These are phyloP conservation scores for Leucosticte australis DNA, from an alignment of 2,113 vertebrate species.

Conservation along the genomic window DNA sequence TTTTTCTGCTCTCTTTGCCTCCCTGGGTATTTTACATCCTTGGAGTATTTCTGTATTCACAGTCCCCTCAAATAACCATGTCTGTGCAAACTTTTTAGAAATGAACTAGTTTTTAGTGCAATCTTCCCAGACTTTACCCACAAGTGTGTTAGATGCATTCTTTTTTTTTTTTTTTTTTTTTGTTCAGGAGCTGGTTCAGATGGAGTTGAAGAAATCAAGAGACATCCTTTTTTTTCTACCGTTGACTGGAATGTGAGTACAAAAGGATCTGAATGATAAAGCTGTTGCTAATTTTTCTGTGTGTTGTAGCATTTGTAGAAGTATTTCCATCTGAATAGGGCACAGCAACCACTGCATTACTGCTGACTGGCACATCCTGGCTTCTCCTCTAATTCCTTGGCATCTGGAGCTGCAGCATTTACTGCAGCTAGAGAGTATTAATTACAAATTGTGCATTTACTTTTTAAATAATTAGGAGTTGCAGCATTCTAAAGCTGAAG, in stretches of 20 bases:
- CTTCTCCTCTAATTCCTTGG: neutral
- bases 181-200: conserved; percentile 89
- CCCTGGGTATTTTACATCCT: neutral
- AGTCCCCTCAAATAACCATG: neutral
- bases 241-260: conserved; percentile 97
- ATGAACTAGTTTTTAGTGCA: neutral
- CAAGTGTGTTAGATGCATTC: neutral
- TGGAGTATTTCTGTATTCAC: neutral
- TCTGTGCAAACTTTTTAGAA: neutral
- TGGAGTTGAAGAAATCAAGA: conserved; percentile 98
- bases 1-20: neutral
- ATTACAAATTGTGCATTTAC: neutral
- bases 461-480: neutral
- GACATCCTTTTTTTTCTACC: conserved; percentile 93
- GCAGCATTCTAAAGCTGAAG: neutral
- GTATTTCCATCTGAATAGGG: neutral
- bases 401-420: neutral
- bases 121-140: neutral
- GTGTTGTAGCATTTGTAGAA: neutral
- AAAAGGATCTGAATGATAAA: neutral
- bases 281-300: neutral
- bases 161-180: neutral
- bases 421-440: neutral
- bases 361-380: neutral
- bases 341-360: neutral